Evolutionary conservation across 1,140 invertebrate species (phyloP), one percentile per base, ranked within the genome.

Genomic region (Polypedilum vanderplanki): DNA sequence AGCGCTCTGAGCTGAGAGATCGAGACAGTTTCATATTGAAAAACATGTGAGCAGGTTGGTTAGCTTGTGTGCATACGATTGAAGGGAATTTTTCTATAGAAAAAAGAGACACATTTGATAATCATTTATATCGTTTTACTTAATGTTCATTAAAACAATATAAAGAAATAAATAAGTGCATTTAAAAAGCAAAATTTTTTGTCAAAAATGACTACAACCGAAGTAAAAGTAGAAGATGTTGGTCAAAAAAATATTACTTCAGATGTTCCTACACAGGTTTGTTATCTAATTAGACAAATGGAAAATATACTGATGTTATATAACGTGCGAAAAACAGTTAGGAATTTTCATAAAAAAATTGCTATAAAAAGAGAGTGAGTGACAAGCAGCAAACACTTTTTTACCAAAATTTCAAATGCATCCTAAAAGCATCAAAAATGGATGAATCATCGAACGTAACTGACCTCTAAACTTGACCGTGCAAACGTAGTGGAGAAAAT

Each of bases 401-500:
- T 33, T 3, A 33, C 1, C 24, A 33, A 3, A 33, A 3, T 33
- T 33, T 33, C 24, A 33, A 33, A 33, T 33, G 24, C 24, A 33
- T 5, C 1, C 1, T 33, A 33, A 33, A 33, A 33, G 24, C 24
- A 33, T 33, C 24, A 33, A 33, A 33, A 33, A 33, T 33, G 24
- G 2, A 33, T 33, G 24, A 33, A 5, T 33, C 24, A 33, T 33
- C 24, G 24, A 33, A 33, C 46, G 46, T 57, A 57, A 57, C 46
- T 57, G 46, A 57, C 46, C 46, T 57, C 46, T 57, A 57, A 46
- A 57, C n/a, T 9, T 57, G 46, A 57, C 46, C 46, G 46, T n/a
- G 24, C 24, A 1, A 33, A 33, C 24, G 24, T 33, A 33, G 24
- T 33, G 24, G 24, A 33, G 24, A 33, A 33, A 33, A 33, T 33